phyloP scores from a whole-genome alignment of 1,140 invertebrate species.

The Hycleus phaleratus region DNA sequence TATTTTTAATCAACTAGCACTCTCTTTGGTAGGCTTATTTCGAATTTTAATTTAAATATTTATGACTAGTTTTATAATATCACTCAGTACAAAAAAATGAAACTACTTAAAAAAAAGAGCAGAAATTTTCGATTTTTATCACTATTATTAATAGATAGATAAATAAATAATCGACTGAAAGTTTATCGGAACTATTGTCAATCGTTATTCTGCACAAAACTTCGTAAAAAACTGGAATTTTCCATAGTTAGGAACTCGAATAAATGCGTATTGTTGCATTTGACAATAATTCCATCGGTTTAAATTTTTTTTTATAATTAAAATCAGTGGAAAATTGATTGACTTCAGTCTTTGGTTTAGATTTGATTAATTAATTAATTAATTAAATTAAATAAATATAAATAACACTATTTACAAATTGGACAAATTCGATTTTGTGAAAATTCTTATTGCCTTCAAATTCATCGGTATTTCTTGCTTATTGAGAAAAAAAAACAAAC shows the following conservation, averaged over 20 bases:
- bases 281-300: slow-evolving; percentile 24
- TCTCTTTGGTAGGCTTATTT: slow-evolving; percentile 39
- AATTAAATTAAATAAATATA: slow-evolving; percentile 26
- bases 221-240: not conserved
- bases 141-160: slow-evolving; percentile 9
- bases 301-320: slow-evolving; percentile 6
- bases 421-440: slow-evolving; percentile 1
- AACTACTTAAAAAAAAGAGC: not conserved
- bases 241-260: slow-evolving; percentile 7
- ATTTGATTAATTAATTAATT: slow-evolving; percentile 32
- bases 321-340: slow-evolving; percentile 29
- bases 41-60: slow-evolving; percentile 19
- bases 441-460: not conserved
- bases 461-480: not conserved
- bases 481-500: not conserved
- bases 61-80: slow-evolving; percentile 40
- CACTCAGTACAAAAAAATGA: slow-evolving; percentile 28
- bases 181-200: slow-evolving; percentile 10
- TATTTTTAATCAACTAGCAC: slow-evolving; percentile 36
- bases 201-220: not conserved
- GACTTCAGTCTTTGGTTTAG: slow-evolving; percentile 37
- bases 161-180: slow-evolving; percentile 3
- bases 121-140: slow-evolving; percentile 11
- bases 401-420: slow-evolving; percentile 22
- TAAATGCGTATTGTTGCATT: slow-evolving; percentile 6